These are phyloP conservation scores for Lochmaea crataegi DNA, from an alignment of 2,888 invertebrate genomes.

Conservation along the genomic window DNA sequence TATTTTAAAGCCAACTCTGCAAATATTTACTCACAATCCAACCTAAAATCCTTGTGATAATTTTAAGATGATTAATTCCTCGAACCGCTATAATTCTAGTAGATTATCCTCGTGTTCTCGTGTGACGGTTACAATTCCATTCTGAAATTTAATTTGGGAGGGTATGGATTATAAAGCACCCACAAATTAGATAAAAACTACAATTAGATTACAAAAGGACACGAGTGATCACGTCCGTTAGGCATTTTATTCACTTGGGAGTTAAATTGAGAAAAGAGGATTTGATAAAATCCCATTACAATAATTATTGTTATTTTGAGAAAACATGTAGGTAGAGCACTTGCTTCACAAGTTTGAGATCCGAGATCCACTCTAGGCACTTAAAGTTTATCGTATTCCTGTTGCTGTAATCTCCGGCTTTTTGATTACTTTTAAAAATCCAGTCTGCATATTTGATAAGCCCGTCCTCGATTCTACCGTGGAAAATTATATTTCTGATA, in stretches of 20 bases:
- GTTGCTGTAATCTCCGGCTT: background rate
- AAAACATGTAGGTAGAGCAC: background rate
- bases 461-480: too few relatives aligned
- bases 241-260: background rate
- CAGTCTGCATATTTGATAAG: background rate
- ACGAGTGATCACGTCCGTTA: background rate
- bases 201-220: constrained; percentile 3
- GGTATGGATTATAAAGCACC: background rate
- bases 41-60: constrained; percentile 1
- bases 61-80: constrained; percentile 18
- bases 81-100: constrained; percentile 12
- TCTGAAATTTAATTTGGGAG: constrained; percentile 17
- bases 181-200: constrained; percentile 6
- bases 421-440: background rate
- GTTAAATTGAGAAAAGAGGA: background rate
- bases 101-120: constrained; percentile 9
- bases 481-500: too few relatives aligned
- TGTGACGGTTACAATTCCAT: constrained; percentile 4
- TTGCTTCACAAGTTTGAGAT: background rate
- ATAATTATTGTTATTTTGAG: background rate
- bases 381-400: background rate
- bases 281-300: background rate
- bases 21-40: background rate
- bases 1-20: background rate
- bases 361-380: too few relatives aligned